Evolutionary conservation across 2,113 vertebrate genomes (phyloP), one percentile per base, ranked within the genome.

Genomic region (Formicarius rufipectus): DNA sequence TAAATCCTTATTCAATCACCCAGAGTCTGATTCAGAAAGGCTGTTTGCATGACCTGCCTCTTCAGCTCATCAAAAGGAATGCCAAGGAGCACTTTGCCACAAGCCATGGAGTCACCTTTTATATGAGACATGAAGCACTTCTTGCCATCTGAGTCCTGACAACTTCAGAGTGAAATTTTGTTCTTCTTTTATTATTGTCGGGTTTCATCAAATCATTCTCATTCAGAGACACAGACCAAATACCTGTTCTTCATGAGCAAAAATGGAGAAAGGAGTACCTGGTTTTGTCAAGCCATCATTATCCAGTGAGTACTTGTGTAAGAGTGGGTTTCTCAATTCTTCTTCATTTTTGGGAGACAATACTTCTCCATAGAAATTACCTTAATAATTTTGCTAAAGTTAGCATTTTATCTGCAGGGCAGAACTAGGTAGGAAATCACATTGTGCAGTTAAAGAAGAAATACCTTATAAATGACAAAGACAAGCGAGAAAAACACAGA

Each of bases 21-120:
- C 28, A 39, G 14, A 86, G 22, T 20, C 60, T 95, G 93, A 93
- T 80, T 96, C 93, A 84, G 73, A 82, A 86, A 78, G 72, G 60
- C 66, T 63, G 87, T 89, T 60, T 68, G 59, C 62, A 47, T 14
- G 0, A 28, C 33, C 82, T 60, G 44, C 49, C 49, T 76, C 91
- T 92, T 52, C 59, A 81, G 14, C 56, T 81, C 68, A 39, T 71
- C 59, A 56, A 63, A 93, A 75, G 52, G 67, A 91, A 84, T 9
- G 21, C 58, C 27, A 58, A n/a, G 47, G 21, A 90, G 33, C 7
- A 19, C 60, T 71, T 37, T 39, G 52, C 47, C 60, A 89, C 53
- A 71, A 78, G 78, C 24, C 69, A 69, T 6, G 23, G 44, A 62
- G 55, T 44, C 69, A 35, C 47, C 52, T 72, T 84, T n/a, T 28